Conservation (phyloP, 2,113 vertebrate genomes). For the Ailuropoda melanoleuca region DNA sequence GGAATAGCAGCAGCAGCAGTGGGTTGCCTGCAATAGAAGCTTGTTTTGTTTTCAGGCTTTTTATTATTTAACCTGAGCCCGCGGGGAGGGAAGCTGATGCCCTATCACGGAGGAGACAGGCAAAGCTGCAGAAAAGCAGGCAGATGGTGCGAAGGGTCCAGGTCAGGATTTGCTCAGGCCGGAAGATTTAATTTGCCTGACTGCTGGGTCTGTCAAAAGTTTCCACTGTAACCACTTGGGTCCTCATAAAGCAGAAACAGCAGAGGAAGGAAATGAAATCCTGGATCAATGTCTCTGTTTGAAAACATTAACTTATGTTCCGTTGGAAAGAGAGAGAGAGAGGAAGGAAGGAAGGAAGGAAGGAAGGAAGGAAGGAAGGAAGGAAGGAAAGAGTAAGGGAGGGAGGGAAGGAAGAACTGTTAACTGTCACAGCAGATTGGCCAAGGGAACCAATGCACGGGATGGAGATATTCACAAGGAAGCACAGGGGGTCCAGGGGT, state of each 20-base stretch:
- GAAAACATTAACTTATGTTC: slow-evolving; percentile 48
- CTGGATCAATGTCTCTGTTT: slow-evolving; percentile 67
- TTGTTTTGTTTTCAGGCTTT: slow-evolving; percentile 56
- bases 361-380: no score
- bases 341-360: no score
- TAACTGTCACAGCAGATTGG: not conserved
- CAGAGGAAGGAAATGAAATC: slow-evolving; percentile 62
- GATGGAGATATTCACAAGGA: not conserved
- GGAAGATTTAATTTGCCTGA: slow-evolving; percentile 69
- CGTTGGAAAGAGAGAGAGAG: not conserved
- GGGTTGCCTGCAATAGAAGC: not conserved
- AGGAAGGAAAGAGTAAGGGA: not conserved
- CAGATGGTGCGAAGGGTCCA: not conserved
- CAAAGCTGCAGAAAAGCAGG: not conserved
- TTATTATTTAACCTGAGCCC: slow-evolving; percentile 45
- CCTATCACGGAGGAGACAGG: not conserved
- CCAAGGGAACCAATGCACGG: fast-evolving
- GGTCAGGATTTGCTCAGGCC: slow-evolving; percentile 48
- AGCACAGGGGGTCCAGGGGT: fast-evolving
- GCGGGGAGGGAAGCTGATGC: not conserved
- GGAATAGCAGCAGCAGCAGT: not conserved
- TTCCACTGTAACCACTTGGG: slow-evolving; percentile 36
- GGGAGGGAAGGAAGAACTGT: not conserved
- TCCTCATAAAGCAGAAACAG: slow-evolving; percentile 5
- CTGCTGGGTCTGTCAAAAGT: slow-evolving; percentile 50